Percentiles rank a stretch among this genome's conserved stretches.
Evolutionary conservation across 2,888 invertebrate species (phyloP).

Genomic region (Andrena praecox): DNA sequence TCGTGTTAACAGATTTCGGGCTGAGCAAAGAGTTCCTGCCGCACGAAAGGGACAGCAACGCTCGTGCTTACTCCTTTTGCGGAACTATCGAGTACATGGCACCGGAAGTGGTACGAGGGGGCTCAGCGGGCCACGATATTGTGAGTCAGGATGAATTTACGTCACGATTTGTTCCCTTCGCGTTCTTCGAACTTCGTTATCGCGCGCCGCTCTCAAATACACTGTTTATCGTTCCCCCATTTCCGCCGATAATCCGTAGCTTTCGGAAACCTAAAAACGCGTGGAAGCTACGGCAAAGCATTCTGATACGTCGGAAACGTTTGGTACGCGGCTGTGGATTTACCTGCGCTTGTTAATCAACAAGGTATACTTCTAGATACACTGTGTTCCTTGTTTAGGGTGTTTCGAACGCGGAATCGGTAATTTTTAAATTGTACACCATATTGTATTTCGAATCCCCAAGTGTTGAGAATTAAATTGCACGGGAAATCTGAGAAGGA

Average conservation of each 20-base stretch:
- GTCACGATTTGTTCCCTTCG: slow-evolving; percentile 57
- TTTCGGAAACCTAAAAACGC: not conserved
- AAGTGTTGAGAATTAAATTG: no score
- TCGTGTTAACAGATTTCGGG: slow-evolving; percentile 98
- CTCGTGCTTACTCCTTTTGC: slow-evolving; percentile 98
- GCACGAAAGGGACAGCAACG: slow-evolving; percentile 88
- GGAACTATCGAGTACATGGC: slow-evolving; percentile 99
- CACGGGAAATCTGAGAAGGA: no score
- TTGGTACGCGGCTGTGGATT: no score
- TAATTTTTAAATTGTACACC: no score
- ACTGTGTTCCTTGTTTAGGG: no score
- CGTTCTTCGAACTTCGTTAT: slow-evolving; percentile 53
- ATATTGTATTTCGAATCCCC: no score
- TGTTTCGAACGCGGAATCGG: no score
- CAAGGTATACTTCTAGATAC: no score
- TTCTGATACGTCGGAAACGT: not conserved
- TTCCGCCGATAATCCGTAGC: not conserved
- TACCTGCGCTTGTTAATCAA: no score
- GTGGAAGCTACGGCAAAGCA: not conserved
- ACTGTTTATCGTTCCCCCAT: slow-evolving; percentile 40
- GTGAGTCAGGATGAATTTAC: slow-evolving; percentile 87
- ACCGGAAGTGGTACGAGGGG: slow-evolving; percentile 92
- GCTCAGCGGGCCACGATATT: slow-evolving; percentile 96
- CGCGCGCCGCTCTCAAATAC: slow-evolving; percentile 27
- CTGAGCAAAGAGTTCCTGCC: slow-evolving; percentile 97